phyloP scores from a whole-genome alignment of 2,888 invertebrate species.

The Steinernema hermaphroditum region DNA sequence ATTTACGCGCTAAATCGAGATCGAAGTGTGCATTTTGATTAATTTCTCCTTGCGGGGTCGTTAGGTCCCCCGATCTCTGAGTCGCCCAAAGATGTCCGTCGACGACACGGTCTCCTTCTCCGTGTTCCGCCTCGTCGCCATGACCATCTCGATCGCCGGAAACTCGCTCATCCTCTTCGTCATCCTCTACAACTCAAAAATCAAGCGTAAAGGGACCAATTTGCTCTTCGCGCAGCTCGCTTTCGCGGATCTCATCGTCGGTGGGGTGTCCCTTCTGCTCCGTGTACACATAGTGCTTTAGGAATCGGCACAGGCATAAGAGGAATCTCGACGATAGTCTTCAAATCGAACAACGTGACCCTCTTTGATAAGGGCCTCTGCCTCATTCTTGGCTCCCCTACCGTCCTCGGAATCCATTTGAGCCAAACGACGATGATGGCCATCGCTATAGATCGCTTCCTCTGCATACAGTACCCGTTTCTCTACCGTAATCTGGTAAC shows the following conservation, averaged over 20 bases:
- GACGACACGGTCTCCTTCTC: slow-evolving; percentile 1
- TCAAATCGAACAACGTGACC: not conserved
- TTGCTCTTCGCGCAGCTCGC: slow-evolving; percentile 25
- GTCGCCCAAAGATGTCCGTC: not conserved
- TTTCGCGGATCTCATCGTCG: slow-evolving; percentile 13
- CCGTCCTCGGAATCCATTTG: slow-evolving; percentile 20
- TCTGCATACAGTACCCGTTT: slow-evolving; percentile 1
- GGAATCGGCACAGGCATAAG: slow-evolving; percentile 7
- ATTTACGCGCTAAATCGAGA: slow-evolving; percentile 15
- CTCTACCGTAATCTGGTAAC: slow-evolving; percentile 10
- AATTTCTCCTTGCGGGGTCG: not conserved
- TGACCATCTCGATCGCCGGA: slow-evolving; percentile 10
- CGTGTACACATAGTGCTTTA: not conserved
- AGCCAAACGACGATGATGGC: slow-evolving; percentile 30
- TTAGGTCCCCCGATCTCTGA: not conserved
- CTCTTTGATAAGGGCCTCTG: not conserved
- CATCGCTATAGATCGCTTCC: slow-evolving; percentile 13
- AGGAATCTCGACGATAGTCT: not conserved
- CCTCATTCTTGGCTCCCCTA: not conserved
- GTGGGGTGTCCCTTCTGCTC: not conserved
- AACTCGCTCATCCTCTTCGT: slow-evolving; percentile 26
- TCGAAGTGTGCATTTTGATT: not conserved
- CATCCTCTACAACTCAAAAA: not conserved
- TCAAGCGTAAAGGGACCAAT: slow-evolving; percentile 4
- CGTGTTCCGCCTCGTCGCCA: slow-evolving; percentile 4